Base-by-base conservation (phyloP, 2,888 invertebrate genomes). In the Eupithecia pulchellata region DNA sequence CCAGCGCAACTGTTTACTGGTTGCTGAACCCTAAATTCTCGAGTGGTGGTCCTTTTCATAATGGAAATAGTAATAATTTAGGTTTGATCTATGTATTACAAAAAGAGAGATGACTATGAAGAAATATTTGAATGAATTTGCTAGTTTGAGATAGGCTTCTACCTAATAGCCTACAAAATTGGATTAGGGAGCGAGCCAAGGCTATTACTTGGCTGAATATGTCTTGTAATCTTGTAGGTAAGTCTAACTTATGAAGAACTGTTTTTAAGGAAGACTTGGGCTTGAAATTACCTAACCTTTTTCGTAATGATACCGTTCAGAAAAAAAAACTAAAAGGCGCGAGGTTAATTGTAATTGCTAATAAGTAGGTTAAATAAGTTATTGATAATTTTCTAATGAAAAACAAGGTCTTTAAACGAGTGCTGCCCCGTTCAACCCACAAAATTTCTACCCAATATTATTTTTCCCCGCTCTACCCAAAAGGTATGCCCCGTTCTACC, bases 11-110 rank as follows among this genome's bases (percentile, higher is more conserved):
- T 14, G 29, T 72, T 72, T 64, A 69, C 36, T 66, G 11, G 58
- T 60, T 66, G 32, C 66, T 3, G 69, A 67, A 69, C 72, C 69
- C 68, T 68, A 66, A 64, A 66, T 66, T 63, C 61, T 64, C 64
- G 55, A 69, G 72, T 69, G 72, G 72, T 68, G 72, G 72, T 72
- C 73, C 72, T 58, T 70, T 66, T 13, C 68, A 68, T 71, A 73
- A 68, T 13, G 58, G 30, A 9, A 27, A 66, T 70, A 71, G 64
- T 74, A 68, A 63, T 60, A 69, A 66, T 65, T 57, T 25, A 52
- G 29, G 32, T 30, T 30, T n/a, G 17, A 32, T 29, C 27, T 60
- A 60, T 60, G 32, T 29, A 29, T 57, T 60, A 27, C 30, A 32
- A 32, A n/a, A 30, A 30, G 32, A 32, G 9, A 9, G 42, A n/a